These are phyloP conservation scores for Meloidogyne hapla DNA, from an alignment of 1,140 invertebrate genomes.

Conservation along the genomic window DNA sequence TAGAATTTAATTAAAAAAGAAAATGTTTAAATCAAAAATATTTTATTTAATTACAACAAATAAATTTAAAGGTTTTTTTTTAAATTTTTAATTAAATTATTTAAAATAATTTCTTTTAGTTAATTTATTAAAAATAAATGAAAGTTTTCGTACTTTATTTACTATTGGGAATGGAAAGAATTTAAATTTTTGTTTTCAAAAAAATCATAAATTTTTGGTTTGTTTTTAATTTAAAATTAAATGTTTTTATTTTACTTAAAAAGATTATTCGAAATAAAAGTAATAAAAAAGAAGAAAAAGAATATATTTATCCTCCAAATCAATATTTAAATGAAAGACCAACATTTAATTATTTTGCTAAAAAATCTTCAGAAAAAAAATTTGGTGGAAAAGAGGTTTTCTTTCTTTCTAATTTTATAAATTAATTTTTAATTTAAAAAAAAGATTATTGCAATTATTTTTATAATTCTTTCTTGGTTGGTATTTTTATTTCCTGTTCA, in stretches of 20 bases:
- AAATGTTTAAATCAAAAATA: neutral
- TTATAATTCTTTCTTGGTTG: neutral
- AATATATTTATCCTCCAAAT: too few species aligned
- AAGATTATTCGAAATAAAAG: neutral
- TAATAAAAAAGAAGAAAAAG: neutral
- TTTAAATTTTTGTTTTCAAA: too few species aligned
- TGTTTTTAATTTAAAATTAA: neutral
- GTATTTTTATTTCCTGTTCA: slow-evolving; percentile 1
- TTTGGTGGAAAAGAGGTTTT: neutral
- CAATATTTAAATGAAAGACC: neutral
- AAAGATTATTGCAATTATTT: neutral
- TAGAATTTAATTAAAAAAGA: neutral
- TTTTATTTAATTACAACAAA: neutral
- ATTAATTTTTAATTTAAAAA: neutral
- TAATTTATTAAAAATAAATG: neutral
- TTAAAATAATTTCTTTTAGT: neutral
- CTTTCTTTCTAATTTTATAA: neutral
- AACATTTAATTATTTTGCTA: slow-evolving; percentile 1
- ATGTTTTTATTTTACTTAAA: neutral
- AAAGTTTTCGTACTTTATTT: neutral
- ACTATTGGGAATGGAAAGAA: neutral
- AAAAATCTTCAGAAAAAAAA: neutral
- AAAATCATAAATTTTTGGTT: neutral
- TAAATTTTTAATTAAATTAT: neutral
- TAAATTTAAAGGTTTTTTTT: neutral